Conservation (phyloP, 2,113 vertebrate species). For the Phyllostomus discolor region DNA sequence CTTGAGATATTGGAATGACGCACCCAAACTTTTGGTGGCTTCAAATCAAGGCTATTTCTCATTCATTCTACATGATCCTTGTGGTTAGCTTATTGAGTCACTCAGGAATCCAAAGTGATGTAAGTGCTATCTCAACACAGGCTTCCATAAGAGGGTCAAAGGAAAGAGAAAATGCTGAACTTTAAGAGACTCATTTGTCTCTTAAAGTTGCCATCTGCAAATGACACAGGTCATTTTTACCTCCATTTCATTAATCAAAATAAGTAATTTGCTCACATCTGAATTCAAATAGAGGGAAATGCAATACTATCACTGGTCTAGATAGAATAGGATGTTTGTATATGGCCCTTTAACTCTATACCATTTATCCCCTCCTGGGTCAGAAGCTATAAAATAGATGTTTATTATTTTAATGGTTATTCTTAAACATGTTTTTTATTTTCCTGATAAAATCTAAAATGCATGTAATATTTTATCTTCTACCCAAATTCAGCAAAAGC, state of each 20-base stretch:
- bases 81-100: background rate
- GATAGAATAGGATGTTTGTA: background rate
- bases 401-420: background rate
- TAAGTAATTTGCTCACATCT: background rate
- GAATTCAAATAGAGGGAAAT: background rate
- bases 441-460: background rate
- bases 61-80: background rate
- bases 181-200: background rate
- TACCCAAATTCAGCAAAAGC: background rate
- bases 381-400: background rate
- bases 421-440: conserved; percentile 2
- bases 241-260: background rate
- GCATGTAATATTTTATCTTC: background rate
- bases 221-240: background rate
- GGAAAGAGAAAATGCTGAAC: background rate
- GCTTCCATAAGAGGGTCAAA: background rate
- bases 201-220: background rate
- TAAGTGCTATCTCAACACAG: background rate
- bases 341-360: background rate
- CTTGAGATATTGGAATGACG: background rate
- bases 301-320: background rate
- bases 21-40: background rate
- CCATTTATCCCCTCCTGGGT: background rate
- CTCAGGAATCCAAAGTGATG: background rate
- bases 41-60: background rate